Evolutionary conservation across 2,888 invertebrate species (phyloP).

Genomic region (Heliconius sara): DNA sequence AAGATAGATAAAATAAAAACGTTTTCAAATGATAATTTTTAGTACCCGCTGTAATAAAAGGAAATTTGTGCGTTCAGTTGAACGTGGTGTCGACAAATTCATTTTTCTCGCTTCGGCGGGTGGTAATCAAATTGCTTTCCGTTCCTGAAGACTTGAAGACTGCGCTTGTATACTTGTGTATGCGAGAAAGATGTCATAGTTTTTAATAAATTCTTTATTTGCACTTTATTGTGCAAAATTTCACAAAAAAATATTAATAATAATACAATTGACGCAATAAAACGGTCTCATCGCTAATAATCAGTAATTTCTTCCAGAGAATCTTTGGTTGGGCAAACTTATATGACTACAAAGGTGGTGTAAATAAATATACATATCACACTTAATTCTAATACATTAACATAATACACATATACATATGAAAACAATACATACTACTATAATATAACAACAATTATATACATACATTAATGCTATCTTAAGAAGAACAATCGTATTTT

Average conservation of each 20-base stretch:
- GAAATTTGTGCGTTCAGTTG: slow-evolving; percentile 45
- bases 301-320: not conserved
- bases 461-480: no score
- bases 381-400: no score
- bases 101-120: slow-evolving; percentile 42
- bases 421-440: no score
- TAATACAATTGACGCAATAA: not conserved
- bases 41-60: slow-evolving; percentile 46
- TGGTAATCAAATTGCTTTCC: slow-evolving; percentile 36
- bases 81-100: slow-evolving; percentile 45
- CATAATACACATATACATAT: no score
- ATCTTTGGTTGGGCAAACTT: not conserved
- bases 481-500: no score
- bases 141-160: slow-evolving; percentile 25
- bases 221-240: not conserved
- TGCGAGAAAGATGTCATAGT: not conserved
- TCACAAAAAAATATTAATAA: no score
- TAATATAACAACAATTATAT: no score
- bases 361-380: no score
- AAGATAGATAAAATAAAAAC: slow-evolving; percentile 1
- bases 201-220: not conserved
- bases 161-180: slow-evolving; percentile 22
- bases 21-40: slow-evolving; percentile 26
- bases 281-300: not conserved
- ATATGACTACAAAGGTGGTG: not conserved